Percentiles rank a stretch among this genome's conserved stretches.
Evolutionary conservation across 2,888 invertebrate species (phyloP).

Genomic region (Leptinotarsa tumamoca): DNA sequence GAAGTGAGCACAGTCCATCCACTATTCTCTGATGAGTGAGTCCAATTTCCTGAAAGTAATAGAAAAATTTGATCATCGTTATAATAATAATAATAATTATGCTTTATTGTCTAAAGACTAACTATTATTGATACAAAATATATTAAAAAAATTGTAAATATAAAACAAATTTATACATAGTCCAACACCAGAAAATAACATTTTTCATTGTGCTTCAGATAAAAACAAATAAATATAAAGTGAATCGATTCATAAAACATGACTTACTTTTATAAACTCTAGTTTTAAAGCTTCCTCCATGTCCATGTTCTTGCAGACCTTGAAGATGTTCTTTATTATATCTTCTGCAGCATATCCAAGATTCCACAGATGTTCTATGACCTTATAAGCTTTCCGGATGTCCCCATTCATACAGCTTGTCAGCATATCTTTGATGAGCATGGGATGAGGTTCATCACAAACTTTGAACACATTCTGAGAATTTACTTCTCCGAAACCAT

Average conservation of each 20-base stretch:
- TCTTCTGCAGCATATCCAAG: conserved; percentile 98
- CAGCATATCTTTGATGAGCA: conserved; percentile 92
- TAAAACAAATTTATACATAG: no score
- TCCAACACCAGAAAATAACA: no score
- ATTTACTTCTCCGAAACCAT: conserved; percentile 92
- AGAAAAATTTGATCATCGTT: no score
- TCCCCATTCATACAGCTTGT: conserved; percentile 84
- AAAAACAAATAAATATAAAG: no score
- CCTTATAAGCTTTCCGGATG: conserved; percentile 86
- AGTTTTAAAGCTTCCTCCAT: conserved; percentile 86
- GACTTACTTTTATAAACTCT: conserved; percentile 77
- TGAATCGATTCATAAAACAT: no score
- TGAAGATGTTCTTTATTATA: conserved; percentile 94
- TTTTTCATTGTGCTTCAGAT: no score
- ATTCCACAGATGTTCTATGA: conserved; percentile 88
- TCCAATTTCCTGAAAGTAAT: conserved; percentile 81
- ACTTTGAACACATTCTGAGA: conserved; percentile 97
- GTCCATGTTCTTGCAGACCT: conserved; percentile 89
- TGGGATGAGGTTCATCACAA: conserved; percentile 98
- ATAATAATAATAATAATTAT: no score
- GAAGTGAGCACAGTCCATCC: conserved; percentile 86
- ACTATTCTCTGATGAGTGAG: conserved; percentile 90
- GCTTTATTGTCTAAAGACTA: no score
- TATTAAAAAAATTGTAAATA: no score
- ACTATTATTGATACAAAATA: no score